Base-by-base conservation (phyloP, 2,797 vertebrate species). In the Carapus acus region DNA sequence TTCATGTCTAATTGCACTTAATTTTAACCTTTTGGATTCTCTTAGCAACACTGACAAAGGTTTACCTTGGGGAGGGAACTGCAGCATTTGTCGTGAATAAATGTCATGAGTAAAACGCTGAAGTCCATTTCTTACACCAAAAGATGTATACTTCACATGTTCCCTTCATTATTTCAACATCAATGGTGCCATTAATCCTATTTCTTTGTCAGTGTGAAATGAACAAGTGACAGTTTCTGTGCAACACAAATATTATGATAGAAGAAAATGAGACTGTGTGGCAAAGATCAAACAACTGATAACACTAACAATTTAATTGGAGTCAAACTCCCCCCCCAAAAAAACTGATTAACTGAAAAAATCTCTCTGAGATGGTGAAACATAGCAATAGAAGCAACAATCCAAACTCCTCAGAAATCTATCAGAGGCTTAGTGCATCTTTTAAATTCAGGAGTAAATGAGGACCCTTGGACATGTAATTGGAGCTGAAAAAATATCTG, bases 1-100 rank as follows among this genome's bases (percentile, higher is more conserved):
- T 80, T 64, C 20, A 73, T 62, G 69, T 45, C 80, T 89, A 91
- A 91, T 90, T 90, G 89, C 88, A 90, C 88, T 90, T 90, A 50
- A 66, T 82, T 65, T 72, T 7, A 53, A 63, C 65, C 40, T 62
- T 84, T 76, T 69, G 41, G 58, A 60, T 62, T 69, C 69, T 57
- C 39, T 68, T 47, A 68, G 52, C 67, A 62, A 80, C 61, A 44
- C 60, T 42, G 31, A 54, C 48, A 79, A 68, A 42, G 65, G 68
- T 21, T 58, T 63, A 70, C 69, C 69, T 63, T 46, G 40, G 67
- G 45, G 71, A 80, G 70, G 24, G 24, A 85, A 83, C 80, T 83
- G 85, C 88, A 90, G 87, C 87, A 88, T 85, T 86, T 68, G 36
- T 76, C 67, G 79, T 80, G 78, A 87, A 83, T 86, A 73, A 83